Evolutionary conservation across 2,797 vertebrate species (phyloP), one percentile per base, ranked within the genome.

Genomic region (Clamator glandarius): DNA sequence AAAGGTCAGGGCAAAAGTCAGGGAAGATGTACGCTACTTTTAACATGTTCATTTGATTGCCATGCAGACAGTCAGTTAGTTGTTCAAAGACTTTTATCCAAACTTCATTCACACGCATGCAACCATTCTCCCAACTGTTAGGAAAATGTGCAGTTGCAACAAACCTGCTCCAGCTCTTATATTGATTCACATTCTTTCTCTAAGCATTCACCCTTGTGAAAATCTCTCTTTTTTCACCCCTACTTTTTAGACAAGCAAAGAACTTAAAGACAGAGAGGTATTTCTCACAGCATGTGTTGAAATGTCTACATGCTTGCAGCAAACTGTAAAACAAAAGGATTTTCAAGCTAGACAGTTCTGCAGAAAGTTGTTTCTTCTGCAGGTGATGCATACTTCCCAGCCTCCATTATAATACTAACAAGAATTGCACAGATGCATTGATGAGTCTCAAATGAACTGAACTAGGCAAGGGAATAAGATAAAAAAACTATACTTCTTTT

Each of bases 171-270:
- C 50, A 67, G 78, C 57, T 66, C 26, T 35, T 39, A 28, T 91
- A 91, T 90, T 75, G 87, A 97, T 97, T 92, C 88, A 44, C 46
- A 8, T 41, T 76, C 55, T 87, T 93, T 87, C 87, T 95, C 52
- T 84, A 91, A 81, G 62, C 48, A 88, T 96, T 90, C 77, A 57
- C 82, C 75, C 96, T 81, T 74, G 29, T 77, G 80, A 88, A 92
- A 78, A 77, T 76, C 42, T 80, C 13, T 75, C 8, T 25, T 74
- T 72, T 55, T 77, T 79, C 39, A 39, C 39, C 8, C 25, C 17
- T 44, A 16, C 48, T 31, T 81, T 95, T 90, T 64, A 85, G 62
- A 67, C 20, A 94, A 94, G 18, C 39, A 81, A 57, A 79, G 51
- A 41, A 24, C 41, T 76, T 94, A 74, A 90, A 92, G 19, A 5